Evolutionary conservation across 2,113 vertebrate genomes (phyloP).

Genomic region (Aspiorhynchus laticeps): DNA sequence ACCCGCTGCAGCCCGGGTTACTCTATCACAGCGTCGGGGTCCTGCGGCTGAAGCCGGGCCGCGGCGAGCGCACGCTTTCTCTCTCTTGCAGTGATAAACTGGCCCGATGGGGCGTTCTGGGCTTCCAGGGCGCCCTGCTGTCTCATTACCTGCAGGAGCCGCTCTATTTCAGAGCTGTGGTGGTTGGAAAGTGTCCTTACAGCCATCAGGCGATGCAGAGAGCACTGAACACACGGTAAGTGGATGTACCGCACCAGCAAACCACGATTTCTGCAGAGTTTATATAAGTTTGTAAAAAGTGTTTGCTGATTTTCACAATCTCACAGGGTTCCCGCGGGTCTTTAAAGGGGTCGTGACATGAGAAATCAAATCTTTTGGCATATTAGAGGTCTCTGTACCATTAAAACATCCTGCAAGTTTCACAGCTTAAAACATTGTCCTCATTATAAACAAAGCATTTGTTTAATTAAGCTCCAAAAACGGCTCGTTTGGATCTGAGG

Average conservation of each 20-base stretch:
- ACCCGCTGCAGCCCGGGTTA: constrained; percentile 75
- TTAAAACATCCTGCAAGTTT: no score
- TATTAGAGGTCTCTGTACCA: no score
- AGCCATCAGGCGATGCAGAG: constrained; percentile 81
- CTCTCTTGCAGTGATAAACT: constrained; percentile 96
- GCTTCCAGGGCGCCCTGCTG: constrained; percentile 91
- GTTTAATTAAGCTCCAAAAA: no score
- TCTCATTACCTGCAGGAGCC: constrained; percentile 88
- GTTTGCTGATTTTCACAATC: no score
- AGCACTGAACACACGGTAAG: constrained; percentile 82
- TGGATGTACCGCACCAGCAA: background rate
- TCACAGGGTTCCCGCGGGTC: no score
- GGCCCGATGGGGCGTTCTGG: constrained; percentile 80
- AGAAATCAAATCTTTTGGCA: no score
- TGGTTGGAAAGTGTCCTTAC: constrained; percentile 88
- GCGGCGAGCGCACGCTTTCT: constrained; percentile 87
- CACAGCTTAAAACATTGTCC: no score
- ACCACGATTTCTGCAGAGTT: background rate
- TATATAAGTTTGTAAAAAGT: no score
- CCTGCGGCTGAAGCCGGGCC: constrained; percentile 90
- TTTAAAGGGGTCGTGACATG: no score
- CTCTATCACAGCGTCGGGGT: constrained; percentile 83
- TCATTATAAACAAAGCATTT: no score
- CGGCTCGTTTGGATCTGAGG: no score
- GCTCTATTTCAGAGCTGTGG: constrained; percentile 81